A percentile compares a stretch with the other conserved stretches of the same genome.
phyloP scores from a whole-genome alignment of 2,797 vertebrate species.

The Brotula barbata region DNA sequence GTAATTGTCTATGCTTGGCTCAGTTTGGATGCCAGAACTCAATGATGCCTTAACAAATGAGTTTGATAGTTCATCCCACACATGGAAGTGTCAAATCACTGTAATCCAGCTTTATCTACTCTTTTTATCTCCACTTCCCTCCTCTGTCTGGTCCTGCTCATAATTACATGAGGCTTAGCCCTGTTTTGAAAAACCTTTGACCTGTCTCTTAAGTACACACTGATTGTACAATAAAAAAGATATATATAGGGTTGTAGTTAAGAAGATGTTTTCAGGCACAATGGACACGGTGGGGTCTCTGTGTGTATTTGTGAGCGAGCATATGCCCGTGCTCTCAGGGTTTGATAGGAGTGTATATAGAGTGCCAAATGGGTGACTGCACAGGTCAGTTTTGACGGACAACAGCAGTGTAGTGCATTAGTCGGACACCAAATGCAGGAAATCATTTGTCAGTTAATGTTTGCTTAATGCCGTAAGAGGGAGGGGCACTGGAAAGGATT shows the following conservation, averaged over 20 bases:
- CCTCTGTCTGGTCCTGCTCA: conserved; percentile 46
- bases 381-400: conserved; percentile 48
- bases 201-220: conserved; percentile 46
- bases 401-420: conserved; percentile 57
- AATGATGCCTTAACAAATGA: conserved; percentile 50
- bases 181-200: conserved; percentile 56
- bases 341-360: conserved; percentile 37
- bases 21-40: too few relatives aligned
- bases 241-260: conserved; percentile 12
- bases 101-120: conserved; percentile 66
- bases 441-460: conserved; percentile 74
- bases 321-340: conserved; percentile 17
- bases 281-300: conserved; percentile 17
- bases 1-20: too few relatives aligned
- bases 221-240: conserved; percentile 42
- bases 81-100: conserved; percentile 39
- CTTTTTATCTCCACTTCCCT: conserved; percentile 50
- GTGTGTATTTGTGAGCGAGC: conserved; percentile 10
- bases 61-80: conserved; percentile 15
- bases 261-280: conserved; percentile 22
- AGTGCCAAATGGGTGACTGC: conserved; percentile 49
- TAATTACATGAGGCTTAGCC: conserved; percentile 62
- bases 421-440: conserved; percentile 57
- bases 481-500: conserved; percentile 58
- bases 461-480: conserved; percentile 66